These are phyloP conservation scores for Ecliptopera silaceata DNA, from an alignment of 2,888 invertebrate genomes.

Conservation along the genomic window DNA sequence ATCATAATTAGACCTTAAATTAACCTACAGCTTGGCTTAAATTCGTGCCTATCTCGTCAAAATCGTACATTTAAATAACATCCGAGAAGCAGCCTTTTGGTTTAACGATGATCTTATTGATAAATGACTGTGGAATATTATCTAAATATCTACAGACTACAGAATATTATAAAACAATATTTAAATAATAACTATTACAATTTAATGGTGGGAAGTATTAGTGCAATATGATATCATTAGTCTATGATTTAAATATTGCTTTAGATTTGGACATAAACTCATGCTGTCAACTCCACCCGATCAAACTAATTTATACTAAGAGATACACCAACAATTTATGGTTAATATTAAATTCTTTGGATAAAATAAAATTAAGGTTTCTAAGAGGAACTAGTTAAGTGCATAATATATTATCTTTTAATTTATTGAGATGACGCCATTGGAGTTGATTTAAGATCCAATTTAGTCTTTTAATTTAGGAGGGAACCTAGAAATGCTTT, in stretches of 20 bases:
- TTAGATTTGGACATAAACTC: conserved; percentile 61
- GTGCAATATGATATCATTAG: conserved; percentile 61
- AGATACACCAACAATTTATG: conserved; percentile 67
- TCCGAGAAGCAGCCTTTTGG: conserved; percentile 81
- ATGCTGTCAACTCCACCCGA: conserved; percentile 48
- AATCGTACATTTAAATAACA: conserved; percentile 74
- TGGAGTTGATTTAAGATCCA: conserved; percentile 42
- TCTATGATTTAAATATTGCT: conserved; percentile 77
- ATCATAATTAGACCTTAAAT: conserved; percentile 76
- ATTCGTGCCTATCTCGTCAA: conserved; percentile 79
- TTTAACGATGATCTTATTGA: conserved; percentile 69
- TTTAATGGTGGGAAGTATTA: conserved; percentile 76
- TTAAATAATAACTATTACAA: conserved; percentile 72
- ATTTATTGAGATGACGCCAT: conserved; percentile 46
- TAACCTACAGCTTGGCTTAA: conserved; percentile 81
- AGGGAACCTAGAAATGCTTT: conserved; percentile 70
- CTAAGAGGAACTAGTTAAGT: conserved; percentile 78
- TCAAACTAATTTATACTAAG: conserved; percentile 60
- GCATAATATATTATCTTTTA: conserved; percentile 55
- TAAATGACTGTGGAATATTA: conserved; percentile 81
- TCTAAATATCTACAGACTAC: conserved; percentile 72
- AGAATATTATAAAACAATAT: conserved; percentile 75
- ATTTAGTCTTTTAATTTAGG: conserved; percentile 45
- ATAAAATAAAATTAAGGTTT: conserved; percentile 75
- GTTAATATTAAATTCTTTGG: conserved; percentile 80